phyloP scores from a whole-genome alignment of 2,797 vertebrate genomes.

The Paedocypris micromegethes region DNA sequence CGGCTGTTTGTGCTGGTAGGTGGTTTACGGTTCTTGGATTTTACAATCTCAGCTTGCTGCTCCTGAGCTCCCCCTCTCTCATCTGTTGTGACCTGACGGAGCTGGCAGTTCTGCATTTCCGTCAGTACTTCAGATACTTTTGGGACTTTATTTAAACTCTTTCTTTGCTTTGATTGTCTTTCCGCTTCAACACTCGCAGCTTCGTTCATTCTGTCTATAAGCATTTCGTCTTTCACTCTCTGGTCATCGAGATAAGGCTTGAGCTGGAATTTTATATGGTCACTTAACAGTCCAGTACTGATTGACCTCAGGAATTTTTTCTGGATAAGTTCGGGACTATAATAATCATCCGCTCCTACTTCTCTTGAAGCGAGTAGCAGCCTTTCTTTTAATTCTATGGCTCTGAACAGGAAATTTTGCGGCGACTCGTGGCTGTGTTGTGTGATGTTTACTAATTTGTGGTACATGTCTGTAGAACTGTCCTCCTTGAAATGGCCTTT shows the following conservation, averaged over 20 bases:
- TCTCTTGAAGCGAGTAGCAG: not conserved
- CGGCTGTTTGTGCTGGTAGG: not conserved
- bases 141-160: not conserved
- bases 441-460: constrained; percentile 7
- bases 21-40: not conserved
- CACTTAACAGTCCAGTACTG: not conserved
- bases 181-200: not conserved
- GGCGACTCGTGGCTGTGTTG: not conserved
- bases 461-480: not conserved
- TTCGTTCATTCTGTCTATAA: constrained; percentile 3
- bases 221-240: not conserved
- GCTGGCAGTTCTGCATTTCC: not conserved
- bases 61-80: not conserved
- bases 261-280: not conserved
- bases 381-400: not conserved
- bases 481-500: constrained; percentile 4
- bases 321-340: not conserved
- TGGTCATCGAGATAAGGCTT: not conserved
- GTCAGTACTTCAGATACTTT: not conserved
- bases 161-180: constrained; percentile 2
- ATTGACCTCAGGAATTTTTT: not conserved
- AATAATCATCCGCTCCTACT: not conserved
- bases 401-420: not conserved
- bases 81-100: too few relatives aligned
- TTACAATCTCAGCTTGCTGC: not conserved